Conservation (phyloP, 1,140 invertebrate species). For the Thrips palmi region DNA sequence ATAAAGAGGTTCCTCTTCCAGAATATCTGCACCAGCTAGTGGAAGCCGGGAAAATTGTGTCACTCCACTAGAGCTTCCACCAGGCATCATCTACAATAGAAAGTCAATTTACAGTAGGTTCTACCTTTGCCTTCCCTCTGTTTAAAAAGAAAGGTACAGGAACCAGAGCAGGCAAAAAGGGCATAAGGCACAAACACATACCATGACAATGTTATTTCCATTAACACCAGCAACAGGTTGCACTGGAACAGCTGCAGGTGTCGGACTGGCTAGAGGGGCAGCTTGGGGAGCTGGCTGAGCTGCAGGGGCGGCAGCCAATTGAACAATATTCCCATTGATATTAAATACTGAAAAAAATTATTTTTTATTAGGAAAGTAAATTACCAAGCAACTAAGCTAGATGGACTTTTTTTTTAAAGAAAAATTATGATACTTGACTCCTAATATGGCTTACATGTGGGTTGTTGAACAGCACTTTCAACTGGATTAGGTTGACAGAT, state of each 20-base stretch:
- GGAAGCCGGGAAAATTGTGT: slow-evolving; percentile 42
- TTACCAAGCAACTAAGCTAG: no score
- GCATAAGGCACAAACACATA: slow-evolving; percentile 20
- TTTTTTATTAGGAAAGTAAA: no score
- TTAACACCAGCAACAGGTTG: slow-evolving; percentile 29
- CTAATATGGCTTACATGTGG: slow-evolving; percentile 29
- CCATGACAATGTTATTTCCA: slow-evolving; percentile 46
- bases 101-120: slow-evolving; percentile 6
- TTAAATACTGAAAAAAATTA: slow-evolving; percentile 37
- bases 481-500: slow-evolving; percentile 67
- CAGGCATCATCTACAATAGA: slow-evolving; percentile 39
- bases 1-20: slow-evolving; percentile 87
- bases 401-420: no score
- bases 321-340: slow-evolving; percentile 52
- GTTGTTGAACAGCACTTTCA: slow-evolving; percentile 33
- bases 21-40: slow-evolving; percentile 43
- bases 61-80: slow-evolving; percentile 30
- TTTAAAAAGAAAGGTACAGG: slow-evolving; percentile 1
- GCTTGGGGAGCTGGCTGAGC: slow-evolving; percentile 19
- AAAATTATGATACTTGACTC: no score
- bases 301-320: slow-evolving; percentile 35
- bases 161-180: neutral
- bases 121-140: neutral
- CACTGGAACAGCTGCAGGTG: slow-evolving; percentile 28
- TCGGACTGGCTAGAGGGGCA: slow-evolving; percentile 32